Base-by-base conservation (phyloP, 2,888 invertebrate species). In the Clivina fossor region DNA sequence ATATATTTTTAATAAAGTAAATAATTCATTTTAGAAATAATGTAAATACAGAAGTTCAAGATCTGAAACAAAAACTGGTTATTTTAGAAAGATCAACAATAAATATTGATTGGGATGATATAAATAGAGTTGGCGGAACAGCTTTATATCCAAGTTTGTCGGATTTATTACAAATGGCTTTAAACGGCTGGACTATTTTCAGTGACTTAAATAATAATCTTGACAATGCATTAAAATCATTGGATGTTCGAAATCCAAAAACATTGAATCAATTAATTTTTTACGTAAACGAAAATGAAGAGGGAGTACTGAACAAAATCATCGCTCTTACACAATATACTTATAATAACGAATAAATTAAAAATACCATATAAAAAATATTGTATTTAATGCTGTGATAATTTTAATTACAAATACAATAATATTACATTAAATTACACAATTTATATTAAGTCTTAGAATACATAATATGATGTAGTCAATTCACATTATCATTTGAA, bases 261-360 rank as follows among this genome's bases (percentile, higher is more conserved):
- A 18, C 28, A 24, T 32, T 46, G 9, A 46, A 38, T 15, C 28
- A 44, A 38, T 38, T 55, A 2, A 16, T 11, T 1, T 24, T 28
- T 13, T 9, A 3, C 26, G 22, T 54, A 47, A 37, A 20, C n/a
- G 40, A 38, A 7, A 11, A n/a, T 5, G 28, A 38, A 13, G 11
- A 46, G 20, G 13, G 20, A 22, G 11, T 20, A 32, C 8, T 55
- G 4, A 55, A 55, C 20, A 20, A 55, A 20, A 55, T 55, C 22
- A 13, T 55, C 28, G 46, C 55, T 15, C 15, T 55, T 20, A 55
- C 55, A n/a, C 55, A 55, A 40, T 55, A 55, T 55, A 47, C 47
- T 47, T 47, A 55, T 30, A 54, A 35, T 16, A 16, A 44, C 8
- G 8, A 9, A 15, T 3, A 9, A 8, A 38, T 8, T n/a, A 26